phyloP scores from a whole-genome alignment of 2,113 vertebrate species.

The Nannobrachium achirus region DNA sequence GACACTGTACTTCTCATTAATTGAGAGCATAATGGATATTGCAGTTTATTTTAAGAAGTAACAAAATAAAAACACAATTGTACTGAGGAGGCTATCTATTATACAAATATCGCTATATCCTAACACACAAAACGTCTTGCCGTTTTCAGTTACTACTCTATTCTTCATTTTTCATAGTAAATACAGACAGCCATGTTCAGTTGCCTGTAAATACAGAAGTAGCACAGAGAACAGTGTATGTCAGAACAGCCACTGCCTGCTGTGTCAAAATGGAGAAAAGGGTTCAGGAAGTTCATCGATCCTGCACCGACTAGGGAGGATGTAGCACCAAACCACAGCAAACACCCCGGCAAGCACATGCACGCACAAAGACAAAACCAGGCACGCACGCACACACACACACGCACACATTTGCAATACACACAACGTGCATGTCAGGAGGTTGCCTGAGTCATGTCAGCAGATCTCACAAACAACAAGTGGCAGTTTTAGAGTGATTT shows the following conservation, averaged over 20 bases:
- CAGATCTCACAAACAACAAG: too few species aligned
- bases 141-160: not conserved
- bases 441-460: too few species aligned
- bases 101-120: not conserved
- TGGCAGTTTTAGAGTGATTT: too few species aligned
- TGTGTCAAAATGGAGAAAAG: slow-evolving; percentile 36
- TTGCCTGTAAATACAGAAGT: slow-evolving; percentile 38
- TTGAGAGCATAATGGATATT: too few species aligned
- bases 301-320: slow-evolving; percentile 31
- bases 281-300: slow-evolving; percentile 69
- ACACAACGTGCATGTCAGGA: not conserved
- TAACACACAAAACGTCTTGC: not conserved
- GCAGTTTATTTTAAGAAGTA: too few species aligned
- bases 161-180: not conserved
- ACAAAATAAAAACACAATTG: not conserved
- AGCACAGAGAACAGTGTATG: slow-evolving; percentile 21
- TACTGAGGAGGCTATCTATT: not conserved
- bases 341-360: slow-evolving; percentile 10
- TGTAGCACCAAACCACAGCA: slow-evolving; percentile 24
- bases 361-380: slow-evolving; percentile 30
- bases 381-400: slow-evolving; percentile 5
- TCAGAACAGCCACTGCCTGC: slow-evolving; percentile 17
- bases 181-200: not conserved
- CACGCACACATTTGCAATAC: not conserved
- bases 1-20: too few species aligned